A percentile compares a stretch with the other conserved stretches of the same genome.
Evolutionary conservation across 2,888 invertebrate genomes (phyloP).

Genomic region (Diadegma fenestrale): DNA sequence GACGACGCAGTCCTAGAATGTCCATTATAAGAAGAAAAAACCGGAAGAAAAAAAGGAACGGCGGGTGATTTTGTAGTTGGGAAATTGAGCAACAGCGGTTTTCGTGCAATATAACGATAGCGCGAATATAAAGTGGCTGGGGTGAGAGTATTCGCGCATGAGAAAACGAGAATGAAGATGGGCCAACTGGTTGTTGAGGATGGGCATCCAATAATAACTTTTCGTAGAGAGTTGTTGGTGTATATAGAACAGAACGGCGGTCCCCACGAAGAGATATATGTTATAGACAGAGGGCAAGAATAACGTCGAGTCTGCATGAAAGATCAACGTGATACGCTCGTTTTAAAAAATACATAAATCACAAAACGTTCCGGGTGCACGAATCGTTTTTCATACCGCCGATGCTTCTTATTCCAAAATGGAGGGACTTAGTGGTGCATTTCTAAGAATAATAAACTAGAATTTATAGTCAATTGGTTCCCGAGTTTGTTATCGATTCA

Average conservation of each 20-base stretch:
- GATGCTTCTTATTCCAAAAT: background rate
- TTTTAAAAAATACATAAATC: slow-evolving; percentile 13
- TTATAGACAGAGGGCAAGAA: slow-evolving; percentile 1
- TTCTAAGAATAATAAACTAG: background rate
- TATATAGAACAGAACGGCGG: background rate
- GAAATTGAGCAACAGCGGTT: background rate
- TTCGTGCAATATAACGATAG: slow-evolving; percentile 5
- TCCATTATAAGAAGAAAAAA: background rate
- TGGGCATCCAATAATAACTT: slow-evolving; percentile 61
- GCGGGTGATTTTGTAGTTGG: background rate
- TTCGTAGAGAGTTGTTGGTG: slow-evolving; percentile 10
- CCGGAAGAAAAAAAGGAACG: background rate
- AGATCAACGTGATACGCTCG: background rate
- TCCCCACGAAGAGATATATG: slow-evolving; percentile 40
- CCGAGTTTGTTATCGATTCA: background rate
- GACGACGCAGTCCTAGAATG: background rate
- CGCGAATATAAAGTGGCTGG: background rate
- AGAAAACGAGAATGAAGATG: slow-evolving; percentile 38
- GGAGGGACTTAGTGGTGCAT: background rate
- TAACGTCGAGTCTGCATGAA: slow-evolving; percentile 18
- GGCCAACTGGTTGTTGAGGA: slow-evolving; percentile 38
- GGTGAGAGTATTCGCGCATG: slow-evolving; percentile 30
- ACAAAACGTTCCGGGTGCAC: background rate
- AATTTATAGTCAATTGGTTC: background rate
- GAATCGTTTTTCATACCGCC: background rate